Base-by-base conservation (phyloP, 64 coral and sea anemone species). In the Stichodactyla mertensii region DNA sequence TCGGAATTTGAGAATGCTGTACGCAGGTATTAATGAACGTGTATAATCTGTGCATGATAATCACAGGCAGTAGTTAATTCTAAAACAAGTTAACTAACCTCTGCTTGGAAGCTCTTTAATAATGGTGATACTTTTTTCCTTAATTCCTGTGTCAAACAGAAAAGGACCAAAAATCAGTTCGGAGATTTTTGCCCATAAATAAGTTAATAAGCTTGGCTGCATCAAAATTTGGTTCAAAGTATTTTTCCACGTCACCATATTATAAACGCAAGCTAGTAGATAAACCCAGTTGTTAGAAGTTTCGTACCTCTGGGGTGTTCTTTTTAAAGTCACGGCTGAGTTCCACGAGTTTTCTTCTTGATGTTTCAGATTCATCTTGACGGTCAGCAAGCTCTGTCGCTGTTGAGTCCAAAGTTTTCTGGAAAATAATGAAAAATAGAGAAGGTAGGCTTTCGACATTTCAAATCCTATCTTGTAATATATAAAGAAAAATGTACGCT, bases 271-370 rank as follows among this genome's bases (percentile, higher is more conserved):
- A 58, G 14, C 56, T 58, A 77, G 14, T 58, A 77, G 14, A 55
- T 24, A 52, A 83, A 45, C 85, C 55, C 2, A 6, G 26, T 83
- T 36, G 16, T 1, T 74, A 27, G 23, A 10, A 31, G 4, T 36
- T 9, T 1, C 7, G 16, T 92, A 99, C 97, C 87, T 99, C 97
- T 55, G 97, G 88, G 3, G 97, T 95, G 52, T 86, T 95, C 86
- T 99, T 99, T 77, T 99, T 99, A 61, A 99, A 99, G 82, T 99
- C 97, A n/a, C 91, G 87, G 82, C 93, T 99, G 28, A 99, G 86
- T 52, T 99, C 97, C 1, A 99, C 97, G 51, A 99, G 88, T 60
- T 88, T 92, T 84, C 88, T 99, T 59, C 97, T 92, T 23, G 97
- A 99, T 14, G 88, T 92, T 57, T 99, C 97, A 45, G 97, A 99